Base-by-base conservation (phyloP, 2,888 invertebrate genomes). In the Drosophila stalkeri region DNA sequence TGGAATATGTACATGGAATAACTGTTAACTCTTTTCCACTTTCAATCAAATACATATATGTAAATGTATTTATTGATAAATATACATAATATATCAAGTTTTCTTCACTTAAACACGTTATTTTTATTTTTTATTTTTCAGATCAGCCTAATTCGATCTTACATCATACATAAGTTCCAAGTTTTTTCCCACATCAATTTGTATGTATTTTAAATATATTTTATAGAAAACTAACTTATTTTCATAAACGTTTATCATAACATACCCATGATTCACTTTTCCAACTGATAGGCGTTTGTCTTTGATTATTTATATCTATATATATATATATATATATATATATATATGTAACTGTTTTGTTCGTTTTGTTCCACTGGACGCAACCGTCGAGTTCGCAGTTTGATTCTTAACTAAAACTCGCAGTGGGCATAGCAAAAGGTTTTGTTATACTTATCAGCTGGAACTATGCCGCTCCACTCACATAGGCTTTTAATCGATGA, bases 251-350 rank as follows among this genome's bases (percentile, higher is more conserved):
- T n/a, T n/a, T 41, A 41, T n/a, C 20, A 41, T 16, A 46, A 75
- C 80, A 59, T 62, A 77, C 77, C 77, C 77, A 77, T 77, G 80
- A 77, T 77, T 79, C 70, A 79, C 66, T 20, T 41, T 43, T 55
- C 7, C 9, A 9, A 20, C 20, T 68, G 78, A 67, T 76, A 59
- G 52, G 52, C 18, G 51, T 14, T 27, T 44, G 39, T 3, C 35
- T 47, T 35, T 20, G 23, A 44, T 47, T 46, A 54, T 39, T 27
- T 43, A 37, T 64, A 6, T 59, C 33, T 31, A 27, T 49, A 20
- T 64, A 33, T 12, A 37, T 33, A 41, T 62, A n/a, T 41, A 18
- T 33, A 20, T 39, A 5, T 16, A 33, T 12, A 37, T 35, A 43
- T 59, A n/a, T 43, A 12, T 33, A n/a, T 41, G 7, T n/a, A 8